Conservation (phyloP, 2,888 invertebrate genomes). For the Thalpophila matura region DNA sequence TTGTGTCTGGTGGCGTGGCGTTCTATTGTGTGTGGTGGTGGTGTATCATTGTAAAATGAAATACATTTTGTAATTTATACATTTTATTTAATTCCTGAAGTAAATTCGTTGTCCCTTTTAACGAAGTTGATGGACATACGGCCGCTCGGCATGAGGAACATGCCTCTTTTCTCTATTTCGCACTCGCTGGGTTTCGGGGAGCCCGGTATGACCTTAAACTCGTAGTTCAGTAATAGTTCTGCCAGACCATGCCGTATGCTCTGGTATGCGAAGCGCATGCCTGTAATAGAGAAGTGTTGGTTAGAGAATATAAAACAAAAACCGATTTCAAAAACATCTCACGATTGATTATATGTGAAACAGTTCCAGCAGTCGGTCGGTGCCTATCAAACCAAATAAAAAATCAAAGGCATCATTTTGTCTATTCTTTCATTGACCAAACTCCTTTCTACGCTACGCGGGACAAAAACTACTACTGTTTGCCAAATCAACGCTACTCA, state of each 20-base stretch:
- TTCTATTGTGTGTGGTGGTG: no score
- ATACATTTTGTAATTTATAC: no score
- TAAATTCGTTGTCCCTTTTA: conserved; percentile 42
- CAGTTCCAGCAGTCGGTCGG: not conserved
- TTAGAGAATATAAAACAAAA: not conserved
- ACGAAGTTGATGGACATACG: conserved; percentile 58
- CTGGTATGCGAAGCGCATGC: conserved; percentile 68
- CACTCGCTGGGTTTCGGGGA: conserved; percentile 54
- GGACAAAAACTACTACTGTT: no score
- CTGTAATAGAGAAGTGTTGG: conserved; percentile 44
- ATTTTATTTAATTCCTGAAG: conserved; percentile 3
- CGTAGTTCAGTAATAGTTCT: conserved; percentile 61
- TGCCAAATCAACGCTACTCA: conserved; percentile 50
- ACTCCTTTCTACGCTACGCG: no score
- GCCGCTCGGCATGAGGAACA: conserved; percentile 65
- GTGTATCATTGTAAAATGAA: no score
- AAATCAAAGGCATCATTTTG: no score
- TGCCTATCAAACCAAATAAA: not conserved
- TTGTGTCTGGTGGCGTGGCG: no score
- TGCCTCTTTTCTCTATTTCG: conserved; percentile 57
- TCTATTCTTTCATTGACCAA: no score
- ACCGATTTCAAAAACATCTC: no score
- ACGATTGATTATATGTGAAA: no score
- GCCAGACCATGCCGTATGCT: conserved; percentile 64
- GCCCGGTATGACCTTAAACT: conserved; percentile 48